Conservation (phyloP, 2,797 vertebrate species). For the Protonibea diacanthus region DNA sequence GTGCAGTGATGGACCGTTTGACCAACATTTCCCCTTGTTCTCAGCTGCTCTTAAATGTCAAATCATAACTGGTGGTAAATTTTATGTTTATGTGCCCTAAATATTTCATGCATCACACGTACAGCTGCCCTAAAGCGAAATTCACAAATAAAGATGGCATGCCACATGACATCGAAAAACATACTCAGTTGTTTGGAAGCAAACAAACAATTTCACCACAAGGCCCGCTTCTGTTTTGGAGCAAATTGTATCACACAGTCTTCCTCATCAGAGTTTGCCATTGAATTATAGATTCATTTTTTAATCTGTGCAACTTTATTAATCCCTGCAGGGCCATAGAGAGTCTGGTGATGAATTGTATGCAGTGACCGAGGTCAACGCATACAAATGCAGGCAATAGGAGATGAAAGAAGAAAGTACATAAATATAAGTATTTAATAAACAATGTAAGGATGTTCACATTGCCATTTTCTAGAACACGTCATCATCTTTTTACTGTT, state of each 20-base stretch:
- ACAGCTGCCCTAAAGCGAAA: not conserved
- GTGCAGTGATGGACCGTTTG: conserved; percentile 49
- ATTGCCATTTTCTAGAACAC: not conserved
- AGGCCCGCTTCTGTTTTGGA: not conserved
- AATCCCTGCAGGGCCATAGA: not conserved
- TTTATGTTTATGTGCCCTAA: conserved; percentile 17
- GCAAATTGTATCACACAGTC: not conserved
- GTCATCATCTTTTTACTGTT: not conserved
- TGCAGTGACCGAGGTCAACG: not conserved
- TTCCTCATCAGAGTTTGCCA: not conserved
- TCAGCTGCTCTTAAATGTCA: conserved; percentile 45
- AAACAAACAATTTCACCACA: not conserved
- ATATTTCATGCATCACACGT: not conserved
- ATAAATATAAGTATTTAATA: not conserved
- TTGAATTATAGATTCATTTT: not conserved
- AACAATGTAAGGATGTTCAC: not conserved
- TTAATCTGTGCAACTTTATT: not conserved
- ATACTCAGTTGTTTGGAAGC: not conserved
- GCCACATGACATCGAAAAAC: not conserved
- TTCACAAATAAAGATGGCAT: not conserved
- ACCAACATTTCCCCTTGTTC: conserved; percentile 57
- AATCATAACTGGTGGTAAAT: conserved; percentile 13
- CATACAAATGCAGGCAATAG: not conserved
- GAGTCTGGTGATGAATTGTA: not conserved
- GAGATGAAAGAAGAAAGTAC: not conserved